Conservation (phyloP, 2,113 vertebrate genomes). For the Engystomops pustulosus region DNA sequence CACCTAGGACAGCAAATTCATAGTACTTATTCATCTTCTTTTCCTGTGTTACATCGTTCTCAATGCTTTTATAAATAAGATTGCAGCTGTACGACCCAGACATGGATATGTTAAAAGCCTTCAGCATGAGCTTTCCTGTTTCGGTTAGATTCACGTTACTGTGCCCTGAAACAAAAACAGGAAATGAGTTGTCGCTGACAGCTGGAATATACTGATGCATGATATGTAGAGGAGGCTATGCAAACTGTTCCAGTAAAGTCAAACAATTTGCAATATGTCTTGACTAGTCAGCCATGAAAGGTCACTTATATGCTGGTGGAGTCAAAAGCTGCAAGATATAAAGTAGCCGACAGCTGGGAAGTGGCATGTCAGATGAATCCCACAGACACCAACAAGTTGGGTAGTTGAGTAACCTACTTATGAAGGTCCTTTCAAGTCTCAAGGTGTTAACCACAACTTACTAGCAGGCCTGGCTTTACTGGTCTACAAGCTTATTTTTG, state of each 20-base stretch:
- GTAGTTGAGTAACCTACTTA: constrained; percentile 30
- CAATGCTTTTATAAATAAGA: constrained; percentile 70
- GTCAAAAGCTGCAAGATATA: not conserved
- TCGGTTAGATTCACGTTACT: constrained; percentile 63
- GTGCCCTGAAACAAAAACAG: constrained; percentile 69
- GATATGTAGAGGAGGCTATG: constrained; percentile 57
- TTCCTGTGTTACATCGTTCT: constrained; percentile 39
- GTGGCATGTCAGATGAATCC: constrained; percentile 31
- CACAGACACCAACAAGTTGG: constrained; percentile 22
- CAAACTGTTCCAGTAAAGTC: constrained; percentile 57
- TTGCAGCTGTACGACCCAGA: constrained; percentile 75
- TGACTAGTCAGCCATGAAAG: constrained; percentile 51
- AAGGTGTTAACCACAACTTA: constrained; percentile 31
- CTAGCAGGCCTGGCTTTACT: not conserved
- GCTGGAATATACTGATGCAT: constrained; percentile 58
- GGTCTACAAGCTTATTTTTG: not conserved
- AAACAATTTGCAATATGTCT: constrained; percentile 45
- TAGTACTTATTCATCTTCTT: constrained; percentile 61
- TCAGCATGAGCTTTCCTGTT: constrained; percentile 71
- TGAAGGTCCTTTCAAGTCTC: constrained; percentile 17
- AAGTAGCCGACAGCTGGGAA: constrained; percentile 3
- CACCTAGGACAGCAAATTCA: constrained; percentile 74
- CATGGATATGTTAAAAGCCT: constrained; percentile 68
- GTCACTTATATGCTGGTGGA: constrained; percentile 33
- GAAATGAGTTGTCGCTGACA: constrained; percentile 58